These are phyloP conservation scores for Genyomyrus donnyi DNA, from an alignment of 2,113 vertebrate genomes.

Conservation along the genomic window DNA sequence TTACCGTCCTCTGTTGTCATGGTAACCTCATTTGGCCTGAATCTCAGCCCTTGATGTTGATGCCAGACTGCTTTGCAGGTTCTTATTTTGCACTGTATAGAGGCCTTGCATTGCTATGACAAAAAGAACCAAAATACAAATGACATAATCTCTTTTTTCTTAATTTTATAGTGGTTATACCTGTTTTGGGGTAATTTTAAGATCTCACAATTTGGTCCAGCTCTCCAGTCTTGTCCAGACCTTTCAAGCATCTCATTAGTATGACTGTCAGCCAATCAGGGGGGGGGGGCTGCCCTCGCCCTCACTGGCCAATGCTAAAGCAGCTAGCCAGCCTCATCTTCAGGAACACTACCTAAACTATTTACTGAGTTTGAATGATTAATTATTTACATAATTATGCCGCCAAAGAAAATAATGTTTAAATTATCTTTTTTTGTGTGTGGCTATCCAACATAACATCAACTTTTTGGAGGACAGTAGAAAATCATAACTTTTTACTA, in stretches of 20 bases:
- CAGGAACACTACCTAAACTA: not conserved
- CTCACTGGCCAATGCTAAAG: not conserved
- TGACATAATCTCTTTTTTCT: not conserved
- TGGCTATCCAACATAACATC: not conserved
- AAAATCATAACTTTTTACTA: not conserved
- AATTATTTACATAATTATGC: not conserved
- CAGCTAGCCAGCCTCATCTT: not conserved
- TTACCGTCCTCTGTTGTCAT: conserved; percentile 8
- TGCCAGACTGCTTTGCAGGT: not conserved
- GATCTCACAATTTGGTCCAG: not conserved
- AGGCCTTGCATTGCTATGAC: not conserved
- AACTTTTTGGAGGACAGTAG: not conserved
- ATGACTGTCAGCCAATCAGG: not conserved
- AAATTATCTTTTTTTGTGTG: not conserved
- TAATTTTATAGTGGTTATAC: not conserved
- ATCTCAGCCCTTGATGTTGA: not conserved
- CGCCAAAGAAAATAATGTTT: not conserved
- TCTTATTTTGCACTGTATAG: not conserved
- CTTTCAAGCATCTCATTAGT: not conserved
- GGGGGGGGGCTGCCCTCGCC: not conserved
- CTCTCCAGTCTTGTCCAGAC: not conserved
- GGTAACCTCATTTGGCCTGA: not conserved
- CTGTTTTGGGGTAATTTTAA: not conserved
- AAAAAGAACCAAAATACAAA: not conserved
- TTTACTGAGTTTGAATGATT: not conserved